A percentile compares a stretch with the other conserved stretches of the same genome.
phyloP scores from a whole-genome alignment of 37 sponge, comb jelly and placozoan species.

The Hormiphora californensis region DNA sequence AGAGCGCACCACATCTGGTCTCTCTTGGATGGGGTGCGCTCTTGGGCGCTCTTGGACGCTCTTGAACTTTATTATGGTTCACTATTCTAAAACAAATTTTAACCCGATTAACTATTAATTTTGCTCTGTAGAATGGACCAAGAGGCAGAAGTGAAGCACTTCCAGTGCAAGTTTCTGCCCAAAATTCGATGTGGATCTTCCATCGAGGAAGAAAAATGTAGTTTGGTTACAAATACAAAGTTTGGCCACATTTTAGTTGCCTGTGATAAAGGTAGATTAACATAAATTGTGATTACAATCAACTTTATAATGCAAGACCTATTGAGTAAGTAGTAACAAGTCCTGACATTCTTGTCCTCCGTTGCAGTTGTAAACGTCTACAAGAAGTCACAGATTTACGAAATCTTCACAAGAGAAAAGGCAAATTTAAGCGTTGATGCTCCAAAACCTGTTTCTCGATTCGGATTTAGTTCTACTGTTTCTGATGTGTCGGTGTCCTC shows the following conservation, averaged over 20 bases:
- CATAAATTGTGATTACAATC: too few relatives aligned
- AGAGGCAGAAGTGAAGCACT: slow-evolving; percentile 35
- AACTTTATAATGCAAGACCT: too few relatives aligned
- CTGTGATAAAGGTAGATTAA: neutral
- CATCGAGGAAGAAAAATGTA: neutral
- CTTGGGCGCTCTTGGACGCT: too few relatives aligned
- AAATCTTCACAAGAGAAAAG: neutral
- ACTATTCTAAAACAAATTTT: too few relatives aligned
- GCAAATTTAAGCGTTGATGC: neutral
- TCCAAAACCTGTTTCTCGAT: neutral
- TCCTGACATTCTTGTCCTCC: too few relatives aligned
- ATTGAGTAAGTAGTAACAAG: too few relatives aligned
- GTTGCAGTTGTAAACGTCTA: slow-evolving; percentile 3
- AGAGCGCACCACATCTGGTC: too few relatives aligned
- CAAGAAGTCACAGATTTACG: slow-evolving; percentile 10
- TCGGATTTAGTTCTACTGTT: neutral
- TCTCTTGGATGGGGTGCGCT: too few relatives aligned
- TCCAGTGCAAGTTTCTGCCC: slow-evolving; percentile 32
- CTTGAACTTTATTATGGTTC: too few relatives aligned
- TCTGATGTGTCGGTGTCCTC: neutral
- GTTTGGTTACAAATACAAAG: neutral
- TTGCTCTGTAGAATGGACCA: neutral
- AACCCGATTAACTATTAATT: too few relatives aligned
- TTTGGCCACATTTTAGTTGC: slow-evolving; percentile 14
- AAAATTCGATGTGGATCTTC: neutral